Evolutionary conservation across 2,113 vertebrate genomes (phyloP), one percentile per base, ranked within the genome.

Genomic region (Trichomycterus rosablanca): DNA sequence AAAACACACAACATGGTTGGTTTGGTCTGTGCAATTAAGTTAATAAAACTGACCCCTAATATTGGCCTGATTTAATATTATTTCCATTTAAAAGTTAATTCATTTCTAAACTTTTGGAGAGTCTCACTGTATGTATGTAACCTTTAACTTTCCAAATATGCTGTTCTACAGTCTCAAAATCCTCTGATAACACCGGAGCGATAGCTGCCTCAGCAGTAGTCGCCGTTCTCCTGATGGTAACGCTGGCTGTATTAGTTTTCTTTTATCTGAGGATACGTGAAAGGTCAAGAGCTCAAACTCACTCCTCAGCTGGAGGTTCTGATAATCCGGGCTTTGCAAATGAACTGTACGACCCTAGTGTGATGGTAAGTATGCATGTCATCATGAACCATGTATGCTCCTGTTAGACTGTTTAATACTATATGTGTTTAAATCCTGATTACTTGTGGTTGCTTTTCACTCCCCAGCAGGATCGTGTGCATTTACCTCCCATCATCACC

Each of bases 221-320:
- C n/a, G 18, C 76, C 4, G 40, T 89, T 62, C 63, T 89, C 55
- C 66, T 88, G 34, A 54, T 87, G 12, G 60, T 32, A 51, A 73
- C 74, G 0, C 32, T 86, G 45, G 44, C 70, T 1, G 67, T 19
- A 2, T 30, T 85, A 42, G 40, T 86, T n/a, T 11, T 76, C 24
- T 74, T 39, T 39, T 87, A 84, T 74, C 62, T 84, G 49, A 57
- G n/a, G 22, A 74, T 1, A 5, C 54, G 14, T 10, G 8, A 23
- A 4, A 35, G 1, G 1, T 4, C 15, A 3, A 10, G 6, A 2
- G 37, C 43, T 19, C 18, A 20, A 2, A 0, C 0, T 15, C 3
- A 1, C 0, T 1, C 16, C 0, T 3, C 1, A 4, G 4, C 1
- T 1, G 4, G 1, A 7, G 4, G 1, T 15, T 1, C 40, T 9